Base-by-base conservation (phyloP, 2,113 vertebrate genomes). In the Macquaria ambigua region DNA sequence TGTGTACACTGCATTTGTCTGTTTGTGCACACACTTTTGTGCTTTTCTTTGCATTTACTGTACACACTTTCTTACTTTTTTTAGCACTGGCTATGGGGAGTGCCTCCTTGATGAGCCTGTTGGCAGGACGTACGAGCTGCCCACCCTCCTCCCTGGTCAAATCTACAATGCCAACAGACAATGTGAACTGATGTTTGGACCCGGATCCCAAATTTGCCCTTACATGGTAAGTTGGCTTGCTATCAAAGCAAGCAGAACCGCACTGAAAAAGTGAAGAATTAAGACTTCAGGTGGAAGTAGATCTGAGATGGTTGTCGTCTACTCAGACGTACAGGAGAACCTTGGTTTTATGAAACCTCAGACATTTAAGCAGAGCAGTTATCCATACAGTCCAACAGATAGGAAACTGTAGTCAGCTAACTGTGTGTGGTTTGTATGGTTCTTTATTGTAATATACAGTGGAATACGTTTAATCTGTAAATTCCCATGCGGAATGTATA, bases 161-260 rank as follows among this genome's bases (percentile, higher is more conserved):
- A 79, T 97, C 67, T 99, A 98, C 89, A 97, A 97, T 68, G 98
- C 96, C 84, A 98, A 98, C 94, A 97, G 96, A 34, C 98, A 99
- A 64, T 99, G 98, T 89, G 98, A 99, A 79, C 96, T 99, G 74
- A 98, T 98, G 82, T 99, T 99, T 91, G 98, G 98, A 80, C 90
- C 95, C 12, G 98, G 98, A 16, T 99, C 98, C 15, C 97, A 98
- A 95, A 97, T 98, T 41, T 99, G 98, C 84, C 98, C 98, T 0
- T 98, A 98, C 85, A 94, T 99, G 97, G 98, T 99, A 92, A 94
- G 97, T 79, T 81, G 56, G 41, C 70, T 46, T 72, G 50, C 46
- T 77, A 58, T 59, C 52, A 83, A 78, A 73, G 55, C 41, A 20
- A 41, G 53, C 6, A 61, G 48, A 71, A 48, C 37, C 46, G 58